A percentile compares a stretch with the other conserved stretches of the same genome.
phyloP scores from a whole-genome alignment of 2,113 vertebrate genomes.

The Neotoma lepida region DNA sequence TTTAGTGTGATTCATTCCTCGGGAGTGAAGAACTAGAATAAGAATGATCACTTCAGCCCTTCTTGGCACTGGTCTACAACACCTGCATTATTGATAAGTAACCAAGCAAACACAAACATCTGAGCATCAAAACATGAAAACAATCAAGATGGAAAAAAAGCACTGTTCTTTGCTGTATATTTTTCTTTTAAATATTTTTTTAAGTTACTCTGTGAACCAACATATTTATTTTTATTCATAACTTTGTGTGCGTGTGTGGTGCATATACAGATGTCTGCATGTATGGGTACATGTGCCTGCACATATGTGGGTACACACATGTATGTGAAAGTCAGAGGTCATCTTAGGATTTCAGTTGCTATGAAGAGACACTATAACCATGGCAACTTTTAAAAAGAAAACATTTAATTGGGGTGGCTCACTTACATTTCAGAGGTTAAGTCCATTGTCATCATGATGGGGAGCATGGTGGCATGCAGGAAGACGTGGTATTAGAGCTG shows the following conservation, averaged over 20 bases:
- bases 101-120: neutral
- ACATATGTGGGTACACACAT: neutral
- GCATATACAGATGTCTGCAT: neutral
- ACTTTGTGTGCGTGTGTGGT: neutral
- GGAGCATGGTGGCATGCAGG: neutral
- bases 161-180: neutral
- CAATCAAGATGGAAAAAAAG: neutral
- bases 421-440: neutral
- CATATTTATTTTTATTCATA: neutral
- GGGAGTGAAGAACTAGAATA: neutral
- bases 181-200: constrained; percentile 6
- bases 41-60: neutral
- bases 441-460: neutral
- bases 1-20: neutral
- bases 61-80: neutral
- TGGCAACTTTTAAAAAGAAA: neutral
- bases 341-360: neutral
- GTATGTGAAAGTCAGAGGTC: neutral
- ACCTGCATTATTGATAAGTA: neutral
- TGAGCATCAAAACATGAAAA: constrained; percentile 13
- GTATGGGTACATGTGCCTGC: neutral
- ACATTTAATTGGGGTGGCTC: neutral
- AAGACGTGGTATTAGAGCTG: neutral
- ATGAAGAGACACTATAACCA: neutral
- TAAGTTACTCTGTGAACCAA: neutral